Base-by-base conservation (phyloP, 92 coral and sea anemone species). In the Epizoanthus ramosus region DNA sequence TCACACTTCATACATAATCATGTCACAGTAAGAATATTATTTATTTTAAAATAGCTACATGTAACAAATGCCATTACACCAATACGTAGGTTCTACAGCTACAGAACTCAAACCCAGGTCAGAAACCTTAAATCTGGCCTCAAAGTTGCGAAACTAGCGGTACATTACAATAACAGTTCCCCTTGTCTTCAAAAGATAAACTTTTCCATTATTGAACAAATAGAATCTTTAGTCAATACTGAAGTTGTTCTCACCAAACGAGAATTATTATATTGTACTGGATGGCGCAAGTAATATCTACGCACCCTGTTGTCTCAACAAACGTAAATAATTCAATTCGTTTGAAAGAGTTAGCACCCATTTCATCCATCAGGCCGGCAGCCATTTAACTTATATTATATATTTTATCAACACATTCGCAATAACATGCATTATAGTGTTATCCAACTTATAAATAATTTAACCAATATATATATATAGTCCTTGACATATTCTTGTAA, bases 271-370 rank as follows among this genome's bases (percentile, higher is more conserved):
- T n/a, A n/a, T n/a, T n/a, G 43, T 65, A 65, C 70, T 65, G 70
- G 70, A 65, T 28, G 71, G 45, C 71, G 35, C 71, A 65, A 8
- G 13, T 28, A 21, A 65, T 65, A 65, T 65, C 71, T 19, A 65
- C 71, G 25, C 71, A 65, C 71, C 71, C 71, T 65, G 25, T 65
- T 45, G 71, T 21, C 71, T 65, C 35, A 65, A 65, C 71, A 65
- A 65, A 65, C 35, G 71, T 21, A 65, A 65, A 21, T 39, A 64
- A 41, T 41, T 41, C 8, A 41, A 39, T 39, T 39, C 43, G 3
- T 64, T 22, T 39, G 24, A 64, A 19, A 64, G 70, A 64, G 70
- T 63, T 12, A 19, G 33, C 5, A n/a, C 24, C 37, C 5, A 17
- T 10, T 63, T 16, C 68, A 63, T 41, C 8, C 47, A 3, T n/a